Evolutionary conservation across 2,888 invertebrate species (phyloP), one percentile per base, ranked within the genome.

Genomic region (Ectemnius lituratus): DNA sequence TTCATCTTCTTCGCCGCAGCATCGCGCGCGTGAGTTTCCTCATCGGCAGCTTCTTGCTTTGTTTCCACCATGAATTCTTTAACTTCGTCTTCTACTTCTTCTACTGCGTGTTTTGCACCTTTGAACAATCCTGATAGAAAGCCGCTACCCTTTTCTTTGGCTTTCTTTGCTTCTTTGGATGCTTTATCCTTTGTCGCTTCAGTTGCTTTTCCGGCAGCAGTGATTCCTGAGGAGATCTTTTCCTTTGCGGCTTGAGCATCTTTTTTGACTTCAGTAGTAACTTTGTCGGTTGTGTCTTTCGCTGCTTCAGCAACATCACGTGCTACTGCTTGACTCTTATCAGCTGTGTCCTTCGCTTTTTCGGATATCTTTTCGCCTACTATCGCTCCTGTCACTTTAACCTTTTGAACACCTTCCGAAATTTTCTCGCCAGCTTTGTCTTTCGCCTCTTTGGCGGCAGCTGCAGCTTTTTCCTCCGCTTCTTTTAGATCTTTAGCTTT

Each of bases 21-120:
- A 45, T 93, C 93, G 5, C 89, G 92, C 91, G 62, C 92, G 92
- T 86, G 92, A 6, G 20, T 57, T 60, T 76, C 68, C 11, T 75
- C 71, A 8, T 65, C 65, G 0, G n/a, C 57, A n/a, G 76, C 82
- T 70, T 84, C 82, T 49, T 77, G 90, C 69, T 92, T 91, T 0
- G 92, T 91, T 78, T 93, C 85, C 79, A 92, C 92, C 14, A 92
- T 88, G 1, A 92, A 92, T 20, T 92, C 91, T 91, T 86, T 91
- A 0, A 80, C 76, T 4, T 85, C 86, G 8, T 85, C 80, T 0
- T 76, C 59, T 37, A 74, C 78, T 28, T 85, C 85, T 8, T 82
- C 84, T 0, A 73, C 72, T 0, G 77, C 70, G 13, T 84, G 82
- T 61, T 84, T 85, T 1, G 81, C 75, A 2, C 82, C 80, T 67